Conservation (phyloP, 64 coral and sea anemone species). For the Pocillopora damicornis region DNA sequence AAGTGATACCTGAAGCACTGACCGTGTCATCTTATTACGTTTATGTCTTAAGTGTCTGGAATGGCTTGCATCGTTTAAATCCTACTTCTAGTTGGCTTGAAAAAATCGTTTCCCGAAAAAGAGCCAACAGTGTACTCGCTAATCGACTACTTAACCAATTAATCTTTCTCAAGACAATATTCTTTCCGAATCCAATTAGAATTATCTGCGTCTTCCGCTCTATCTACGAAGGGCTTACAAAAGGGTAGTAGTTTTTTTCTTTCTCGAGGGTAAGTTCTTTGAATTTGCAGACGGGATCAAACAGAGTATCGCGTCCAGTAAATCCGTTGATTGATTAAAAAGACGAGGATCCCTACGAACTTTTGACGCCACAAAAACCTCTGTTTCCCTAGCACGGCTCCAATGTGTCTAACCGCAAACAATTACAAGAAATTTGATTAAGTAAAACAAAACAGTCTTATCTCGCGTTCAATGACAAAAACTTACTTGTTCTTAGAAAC, state of each 20-base stretch:
- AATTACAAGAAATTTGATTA: background rate
- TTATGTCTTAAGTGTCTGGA: too few relatives aligned
- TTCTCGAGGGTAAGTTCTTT: background rate
- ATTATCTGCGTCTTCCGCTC: background rate
- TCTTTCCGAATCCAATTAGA: slow-evolving; percentile 15
- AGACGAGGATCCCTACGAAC: background rate
- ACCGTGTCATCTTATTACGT: too few relatives aligned
- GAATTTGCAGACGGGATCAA: background rate
- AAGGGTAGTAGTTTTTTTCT: background rate
- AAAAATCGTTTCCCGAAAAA: background rate
- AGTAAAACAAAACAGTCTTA: background rate
- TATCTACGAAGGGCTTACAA: background rate
- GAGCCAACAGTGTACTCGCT: background rate
- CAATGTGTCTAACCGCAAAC: background rate
- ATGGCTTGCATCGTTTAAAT: too few relatives aligned
- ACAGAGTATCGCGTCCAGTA: background rate
- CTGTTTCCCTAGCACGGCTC: background rate
- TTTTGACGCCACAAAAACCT: background rate
- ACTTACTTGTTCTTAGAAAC: background rate
- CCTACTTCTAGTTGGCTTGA: too few relatives aligned
- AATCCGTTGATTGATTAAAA: background rate
- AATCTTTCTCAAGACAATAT: background rate
- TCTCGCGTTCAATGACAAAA: background rate
- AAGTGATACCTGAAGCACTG: too few relatives aligned
- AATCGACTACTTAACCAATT: background rate